phyloP scores from a whole-genome alignment of 2,888 invertebrate genomes.

The Epistrophe eligans region DNA sequence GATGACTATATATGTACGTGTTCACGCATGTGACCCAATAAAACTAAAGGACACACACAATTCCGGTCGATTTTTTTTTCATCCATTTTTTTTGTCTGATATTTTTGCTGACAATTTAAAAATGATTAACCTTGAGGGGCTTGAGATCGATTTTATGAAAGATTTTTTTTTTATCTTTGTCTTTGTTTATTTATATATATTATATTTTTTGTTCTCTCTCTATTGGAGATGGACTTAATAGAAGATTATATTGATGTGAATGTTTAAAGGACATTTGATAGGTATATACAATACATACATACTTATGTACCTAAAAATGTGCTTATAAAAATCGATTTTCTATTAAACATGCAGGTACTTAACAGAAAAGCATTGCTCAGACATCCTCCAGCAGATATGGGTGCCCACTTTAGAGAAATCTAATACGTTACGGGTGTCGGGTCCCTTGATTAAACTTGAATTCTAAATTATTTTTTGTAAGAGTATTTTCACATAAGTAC shows the following conservation, averaged over 20 bases:
- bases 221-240: neutral
- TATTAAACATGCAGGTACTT: neutral
- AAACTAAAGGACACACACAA: slow-evolving; percentile 13
- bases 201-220: neutral
- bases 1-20: neutral
- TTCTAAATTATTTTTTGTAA: too few species aligned
- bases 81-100: slow-evolving; percentile 28
- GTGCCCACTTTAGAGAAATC: too few species aligned
- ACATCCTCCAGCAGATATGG: neutral
- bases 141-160: slow-evolving; percentile 53
- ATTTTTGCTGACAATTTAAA: slow-evolving; percentile 51
- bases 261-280: slow-evolving; percentile 39
- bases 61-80: slow-evolving; percentile 15
- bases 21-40: slow-evolving; percentile 52
- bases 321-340: slow-evolving; percentile 64
- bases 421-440: too few species aligned
- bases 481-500: too few species aligned
- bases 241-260: neutral
- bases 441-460: too few species aligned
- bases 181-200: neutral
- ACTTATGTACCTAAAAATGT: neutral
- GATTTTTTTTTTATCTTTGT: neutral
- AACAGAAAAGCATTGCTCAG: neutral
- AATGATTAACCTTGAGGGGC: slow-evolving; percentile 64
- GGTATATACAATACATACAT: neutral